Evolutionary conservation across 2,797 vertebrate species (phyloP), one percentile per base, ranked within the genome.

Genomic region (Acanthurus tractus): DNA sequence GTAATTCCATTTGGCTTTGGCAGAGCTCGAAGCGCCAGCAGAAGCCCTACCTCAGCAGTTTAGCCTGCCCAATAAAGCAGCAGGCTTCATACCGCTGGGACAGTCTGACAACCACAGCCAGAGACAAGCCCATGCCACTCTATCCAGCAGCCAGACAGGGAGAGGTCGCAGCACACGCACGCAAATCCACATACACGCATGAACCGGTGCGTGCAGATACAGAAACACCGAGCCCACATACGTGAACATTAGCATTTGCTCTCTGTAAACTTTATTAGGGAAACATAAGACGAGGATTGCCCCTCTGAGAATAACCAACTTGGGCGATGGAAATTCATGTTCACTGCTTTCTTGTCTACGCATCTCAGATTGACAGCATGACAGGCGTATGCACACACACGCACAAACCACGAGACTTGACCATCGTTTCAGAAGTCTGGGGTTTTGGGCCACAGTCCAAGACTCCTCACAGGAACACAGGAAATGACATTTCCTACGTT

Each of bases 401-500:
- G 25, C 29, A 34, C 59, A 77, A 82, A 85, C 81, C 74, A 86
- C 29, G 2, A 86, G 66, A 86, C 63, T 48, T 69, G 78, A 78
- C 86, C 83, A 71, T 83, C 42, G 56, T 64, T 73, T 86, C 68
- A 55, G 55, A 84, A 73, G 78, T 90, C 70, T 92, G 65, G 76
- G 83, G 74, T 80, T 92, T 86, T 91, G 86, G 91, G 88, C 83
- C 63, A 57, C 14, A 40, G 77, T 93, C 90, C 93, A 94, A 91
- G 89, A 84, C 83, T 87, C 82, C 70, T 90, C 88, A 81, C 86
- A 92, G 89, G 84, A 96, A 94, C 90, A 93, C 93, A 95, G 95
- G 95, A 96, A 95, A 95, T 94, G 88, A 94, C 94, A 95, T 95
- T 96, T 95, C 94, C 95, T 95, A 93, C 79, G 64, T 90, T 90